Base-by-base conservation (phyloP, 53 echinoderm and acorn worm genomes). In the Holothuria leucospilota region DNA sequence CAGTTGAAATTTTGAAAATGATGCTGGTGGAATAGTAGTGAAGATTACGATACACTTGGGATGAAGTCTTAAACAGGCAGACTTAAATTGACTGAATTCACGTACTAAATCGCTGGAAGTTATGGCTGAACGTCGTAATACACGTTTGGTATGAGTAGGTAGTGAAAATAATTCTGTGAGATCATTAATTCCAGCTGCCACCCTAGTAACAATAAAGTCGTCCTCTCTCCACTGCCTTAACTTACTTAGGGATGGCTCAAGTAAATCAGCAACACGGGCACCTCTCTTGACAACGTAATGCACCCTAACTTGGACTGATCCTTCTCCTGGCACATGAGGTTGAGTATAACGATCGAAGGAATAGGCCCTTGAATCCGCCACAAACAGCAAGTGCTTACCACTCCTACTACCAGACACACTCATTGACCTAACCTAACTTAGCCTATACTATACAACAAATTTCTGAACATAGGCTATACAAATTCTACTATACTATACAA, bases 341-440 rank as follows among this genome's bases (percentile, higher is more conserved):
- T 4, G 40, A 5, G 40, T 40, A 20, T 66, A 66, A 8, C 29
- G 26, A 10, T 66, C 66, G 18, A 66, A 66, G 14, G 66, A 66
- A 66, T 66, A 66, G 26, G 66, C 66, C 29, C 66, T 25, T 27
- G 66, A 66, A 20, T 66, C 66, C 10, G 66, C 66, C 26, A 66
- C 24, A 66, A 66, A 66, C 29, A 66, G 21, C 66, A 66, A 25
- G 5, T 8, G 63, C 25, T n/a, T 63, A 21, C 63, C 63, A 40
- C 40, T 40, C 40, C 40, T 40, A 40, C 7, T 40, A 40, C 40
- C 40, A 40, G 40, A 40, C 40, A 7, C 4, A 40, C 7, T 40
- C 40, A 40, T 40, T 40, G 40, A 40, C 40, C 40, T 40, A n/a
- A n/a, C n/a, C n/a, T n/a, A n/a, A n/a, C n/a, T n/a, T n/a, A n/a